A percentile compares a stretch with the other conserved stretches of the same genome.
Conservation (phyloP, 2,113 vertebrate genomes). For the Oceanodroma tethys region DNA sequence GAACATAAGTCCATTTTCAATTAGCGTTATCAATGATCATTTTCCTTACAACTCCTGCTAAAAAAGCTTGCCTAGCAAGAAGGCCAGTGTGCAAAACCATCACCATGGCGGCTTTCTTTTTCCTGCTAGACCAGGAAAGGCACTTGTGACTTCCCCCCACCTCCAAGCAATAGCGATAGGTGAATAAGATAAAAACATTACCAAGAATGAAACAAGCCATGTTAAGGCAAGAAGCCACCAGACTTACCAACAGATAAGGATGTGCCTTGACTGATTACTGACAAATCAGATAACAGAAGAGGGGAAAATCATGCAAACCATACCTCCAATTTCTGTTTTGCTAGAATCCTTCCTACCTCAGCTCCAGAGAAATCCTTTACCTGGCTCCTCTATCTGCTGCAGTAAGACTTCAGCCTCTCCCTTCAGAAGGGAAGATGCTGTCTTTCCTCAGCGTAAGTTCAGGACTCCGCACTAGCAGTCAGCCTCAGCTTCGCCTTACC, state of each 20-base stretch:
- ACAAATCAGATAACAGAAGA: not conserved
- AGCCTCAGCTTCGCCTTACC: not conserved
- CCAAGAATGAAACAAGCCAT: not conserved
- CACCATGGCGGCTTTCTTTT: not conserved
- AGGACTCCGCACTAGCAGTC: fast-evolving
- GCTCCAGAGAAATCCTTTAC: not conserved
- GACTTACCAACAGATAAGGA: fast-evolving
- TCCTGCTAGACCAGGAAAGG: not conserved
- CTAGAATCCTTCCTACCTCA: not conserved
- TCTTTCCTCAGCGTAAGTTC: not conserved
- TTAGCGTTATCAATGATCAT: not conserved
- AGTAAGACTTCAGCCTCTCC: not conserved
- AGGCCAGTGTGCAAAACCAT: not conserved
- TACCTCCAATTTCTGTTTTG: not conserved
- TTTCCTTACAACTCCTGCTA: not conserved
- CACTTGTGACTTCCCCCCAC: not conserved
- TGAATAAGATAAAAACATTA: not conserved
- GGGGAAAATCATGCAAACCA: fast-evolving
- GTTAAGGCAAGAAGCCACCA: not conserved
- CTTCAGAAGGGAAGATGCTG: not conserved
- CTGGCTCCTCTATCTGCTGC: not conserved
- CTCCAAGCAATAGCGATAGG: not conserved
- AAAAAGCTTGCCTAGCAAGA: not conserved
- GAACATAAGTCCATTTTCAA: fast-evolving
- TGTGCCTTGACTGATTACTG: not conserved